Base-by-base conservation (phyloP, 1,140 invertebrate species). In the Galleria mellonella region DNA sequence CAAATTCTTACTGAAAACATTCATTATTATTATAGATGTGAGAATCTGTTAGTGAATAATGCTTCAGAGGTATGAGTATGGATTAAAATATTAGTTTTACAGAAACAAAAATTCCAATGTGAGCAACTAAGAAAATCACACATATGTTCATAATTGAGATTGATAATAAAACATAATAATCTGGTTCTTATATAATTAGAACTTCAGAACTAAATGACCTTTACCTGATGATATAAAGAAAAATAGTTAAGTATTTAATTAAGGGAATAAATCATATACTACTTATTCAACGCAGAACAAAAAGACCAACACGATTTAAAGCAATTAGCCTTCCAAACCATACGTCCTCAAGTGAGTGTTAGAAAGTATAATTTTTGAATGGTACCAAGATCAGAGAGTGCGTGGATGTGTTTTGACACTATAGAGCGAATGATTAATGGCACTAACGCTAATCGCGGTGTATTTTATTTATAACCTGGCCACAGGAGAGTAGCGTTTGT, bases 361-460 rank as follows among this genome's bases (percentile, higher is more conserved):
- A 51, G 57, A 66, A 49, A 72, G 51, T 58, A 57, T 58, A 55
- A 37, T 38, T 48, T 64, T 54, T 64, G 55, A 64, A 64, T 62
- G 47, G 48, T 56, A 45, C 44, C 29, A 43, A 74, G 70, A 82
- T 75, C 71, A 71, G 53, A 76, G 59, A 65, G 33, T 49, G 44
- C 58, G 63, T 62, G 54, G 66, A 72, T 56, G 51, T 72, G 68
- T 73, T 72, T 51, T 72, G 73, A 77, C 74, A 73, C 55, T 52
- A 63, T 59, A 62, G 51, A 55, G 36, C 40, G 52, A 44, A 68
- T 83, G 77, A 83, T 79, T 73, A 72, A 83, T 79, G 77, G 59
- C 46, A 33, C 28, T 44, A 55, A 62, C 51, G 57, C 60, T 77
- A 71, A 77, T 79, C 65, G 68, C 47, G 65, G 38, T 45, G 6